These are phyloP conservation scores for Lampropteryx suffumata DNA, from an alignment of 2,888 invertebrate genomes.

Conservation along the genomic window DNA sequence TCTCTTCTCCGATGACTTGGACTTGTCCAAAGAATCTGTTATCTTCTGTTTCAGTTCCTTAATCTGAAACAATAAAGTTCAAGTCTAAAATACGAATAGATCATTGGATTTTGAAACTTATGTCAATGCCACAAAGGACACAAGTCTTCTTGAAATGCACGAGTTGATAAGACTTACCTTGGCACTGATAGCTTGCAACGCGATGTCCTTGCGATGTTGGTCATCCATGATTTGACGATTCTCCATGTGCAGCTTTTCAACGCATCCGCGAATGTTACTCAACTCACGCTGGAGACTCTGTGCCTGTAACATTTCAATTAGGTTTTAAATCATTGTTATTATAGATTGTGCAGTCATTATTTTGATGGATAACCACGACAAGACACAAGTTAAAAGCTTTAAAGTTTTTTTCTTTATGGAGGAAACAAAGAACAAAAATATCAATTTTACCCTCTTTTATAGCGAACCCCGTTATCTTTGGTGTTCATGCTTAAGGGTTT, in stretches of 20 bases:
- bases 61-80: slow-evolving; percentile 52
- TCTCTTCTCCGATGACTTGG: slow-evolving; percentile 81
- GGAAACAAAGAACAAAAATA: no score
- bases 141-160: no score
- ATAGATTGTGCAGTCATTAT: neutral
- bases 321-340: no score
- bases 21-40: slow-evolving; percentile 74
- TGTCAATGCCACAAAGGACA: no score
- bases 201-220: slow-evolving; percentile 60
- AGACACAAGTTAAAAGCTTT: no score
- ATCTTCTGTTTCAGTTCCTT: slow-evolving; percentile 73
- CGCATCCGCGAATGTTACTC: slow-evolving; percentile 57
- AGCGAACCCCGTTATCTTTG: no score
- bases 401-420: no score
- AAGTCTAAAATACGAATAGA: neutral
- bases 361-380: no score
- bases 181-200: slow-evolving; percentile 43
- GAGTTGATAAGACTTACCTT: slow-evolving; percentile 48
- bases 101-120: no score
- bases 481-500: no score
- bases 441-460: no score
- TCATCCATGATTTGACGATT: slow-evolving; percentile 64
- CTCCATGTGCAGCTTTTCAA: slow-evolving; percentile 65
- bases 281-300: slow-evolving; percentile 75
- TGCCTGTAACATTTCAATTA: slow-evolving; percentile 63